These are phyloP conservation scores for Pyrgus malvae DNA, from an alignment of 2,888 invertebrate species.

Conservation along the genomic window DNA sequence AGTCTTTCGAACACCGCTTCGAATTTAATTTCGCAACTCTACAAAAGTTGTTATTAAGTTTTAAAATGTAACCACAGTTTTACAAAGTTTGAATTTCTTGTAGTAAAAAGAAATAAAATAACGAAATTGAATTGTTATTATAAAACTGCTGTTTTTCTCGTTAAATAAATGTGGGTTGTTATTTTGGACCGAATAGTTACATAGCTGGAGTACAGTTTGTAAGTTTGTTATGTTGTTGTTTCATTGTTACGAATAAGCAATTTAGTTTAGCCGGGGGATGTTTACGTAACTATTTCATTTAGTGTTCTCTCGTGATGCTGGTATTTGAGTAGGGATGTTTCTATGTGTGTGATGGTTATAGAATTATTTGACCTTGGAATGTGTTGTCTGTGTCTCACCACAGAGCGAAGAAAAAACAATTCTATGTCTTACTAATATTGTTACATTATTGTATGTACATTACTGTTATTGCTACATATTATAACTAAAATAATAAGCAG, in stretches of 20 bases:
- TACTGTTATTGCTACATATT: too few species aligned
- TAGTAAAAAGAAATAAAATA: background rate
- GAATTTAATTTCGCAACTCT: background rate
- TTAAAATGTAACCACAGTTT: background rate
- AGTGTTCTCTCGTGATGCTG: background rate
- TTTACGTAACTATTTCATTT: background rate
- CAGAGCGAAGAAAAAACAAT: too few species aligned
- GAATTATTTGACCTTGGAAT: too few species aligned
- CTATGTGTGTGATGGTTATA: too few species aligned
- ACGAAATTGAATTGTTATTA: background rate
- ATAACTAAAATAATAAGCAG: too few species aligned
- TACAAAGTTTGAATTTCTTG: background rate
- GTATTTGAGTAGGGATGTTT: too few species aligned
- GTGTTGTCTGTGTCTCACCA: too few species aligned
- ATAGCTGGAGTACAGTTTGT: background rate
- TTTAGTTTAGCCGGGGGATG: background rate
- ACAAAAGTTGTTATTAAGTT: conserved; percentile 4
- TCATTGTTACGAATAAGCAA: background rate
- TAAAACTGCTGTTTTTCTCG: too few species aligned
- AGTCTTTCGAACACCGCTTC: background rate
- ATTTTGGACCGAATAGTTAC: background rate
- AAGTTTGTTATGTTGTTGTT: background rate
- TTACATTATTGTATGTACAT: too few species aligned
- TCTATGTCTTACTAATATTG: too few species aligned
- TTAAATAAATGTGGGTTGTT: background rate